Base-by-base conservation (phyloP, 2,888 invertebrate genomes). In the Lochmaea crataegi region DNA sequence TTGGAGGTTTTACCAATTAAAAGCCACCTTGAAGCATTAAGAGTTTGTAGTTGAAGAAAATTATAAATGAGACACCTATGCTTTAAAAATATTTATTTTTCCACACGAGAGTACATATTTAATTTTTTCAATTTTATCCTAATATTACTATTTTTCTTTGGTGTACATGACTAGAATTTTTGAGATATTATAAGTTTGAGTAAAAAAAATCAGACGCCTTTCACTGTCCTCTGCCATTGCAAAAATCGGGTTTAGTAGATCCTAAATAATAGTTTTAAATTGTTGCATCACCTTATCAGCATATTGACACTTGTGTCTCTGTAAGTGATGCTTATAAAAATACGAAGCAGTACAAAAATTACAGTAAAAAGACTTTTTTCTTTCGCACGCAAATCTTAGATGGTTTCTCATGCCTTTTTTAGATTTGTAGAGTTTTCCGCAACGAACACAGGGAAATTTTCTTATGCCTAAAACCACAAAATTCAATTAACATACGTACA, bases 271-370 rank as follows among this genome's bases (percentile, higher is more conserved):
- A 14, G 26, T 48, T 32, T 68, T 68, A 48, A 56, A 51, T 56
- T 64, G 38, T 64, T 64, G n/a, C 68, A 75, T 64, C 2, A 71
- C 73, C 16, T 65, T 56, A 41, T 74, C 71, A 48, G 76, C 76
- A 42, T 69, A 76, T 58, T 72, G 70, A 67, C 78, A 79, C 72
- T 75, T 80, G 61, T 83, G 83, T 26, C 82, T 72, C 63, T 81
- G 80, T 57, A 83, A 76, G 68, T 83, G 83, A 61, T 83, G 83
- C 56, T 80, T 82, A 61, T 83, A 83, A 73, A 82, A 83, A 68
- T 82, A 83, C 0, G 81, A 80, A 4, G 82, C 82, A 9, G 80
- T 79, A 68, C 83, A 83, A 10, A 81, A 71, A 18, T 78, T 75
- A 65, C 83, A 83, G 64, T 80, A 82, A 75, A 83, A 83, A 65